Conservation (phyloP, 2,113 vertebrate genomes). For the Scomber scombrus region DNA sequence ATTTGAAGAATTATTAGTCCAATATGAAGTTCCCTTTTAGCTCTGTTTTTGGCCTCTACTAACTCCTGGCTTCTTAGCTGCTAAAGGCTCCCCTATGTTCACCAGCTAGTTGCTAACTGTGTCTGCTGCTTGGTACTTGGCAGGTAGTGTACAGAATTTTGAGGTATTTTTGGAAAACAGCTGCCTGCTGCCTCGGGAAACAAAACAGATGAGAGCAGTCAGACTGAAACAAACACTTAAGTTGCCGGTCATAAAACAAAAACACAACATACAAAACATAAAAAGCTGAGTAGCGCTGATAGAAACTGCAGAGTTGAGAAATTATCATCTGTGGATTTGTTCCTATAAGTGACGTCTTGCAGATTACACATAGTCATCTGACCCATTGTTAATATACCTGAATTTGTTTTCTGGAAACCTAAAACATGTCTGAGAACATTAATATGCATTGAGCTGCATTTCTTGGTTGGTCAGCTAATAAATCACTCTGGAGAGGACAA, state of each 20-base stretch:
- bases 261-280: no score
- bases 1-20: not conserved
- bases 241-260: no score
- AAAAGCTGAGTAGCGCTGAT: not conserved
- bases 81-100: not conserved
- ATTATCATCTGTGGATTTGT: not conserved
- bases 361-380: not conserved
- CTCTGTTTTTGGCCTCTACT: constrained; percentile 14
- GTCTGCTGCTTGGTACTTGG: not conserved
- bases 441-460: constrained; percentile 37
- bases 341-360: not conserved
- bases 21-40: constrained; percentile 20
- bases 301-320: not conserved
- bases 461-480: constrained; percentile 44
- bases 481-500: constrained; percentile 46
- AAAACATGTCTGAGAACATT: constrained; percentile 14
- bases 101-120: not conserved
- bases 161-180: not conserved
- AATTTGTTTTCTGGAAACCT: constrained; percentile 1
- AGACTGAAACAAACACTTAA: not conserved
- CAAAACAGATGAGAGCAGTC: not conserved
- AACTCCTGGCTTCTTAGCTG: not conserved
- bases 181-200: constrained; percentile 2
- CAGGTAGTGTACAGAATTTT: not conserved
- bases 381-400: not conserved